Evolutionary conservation across 2,888 invertebrate species (phyloP), one percentile per base, ranked within the genome.

Genomic region (Eudemis profundana): DNA sequence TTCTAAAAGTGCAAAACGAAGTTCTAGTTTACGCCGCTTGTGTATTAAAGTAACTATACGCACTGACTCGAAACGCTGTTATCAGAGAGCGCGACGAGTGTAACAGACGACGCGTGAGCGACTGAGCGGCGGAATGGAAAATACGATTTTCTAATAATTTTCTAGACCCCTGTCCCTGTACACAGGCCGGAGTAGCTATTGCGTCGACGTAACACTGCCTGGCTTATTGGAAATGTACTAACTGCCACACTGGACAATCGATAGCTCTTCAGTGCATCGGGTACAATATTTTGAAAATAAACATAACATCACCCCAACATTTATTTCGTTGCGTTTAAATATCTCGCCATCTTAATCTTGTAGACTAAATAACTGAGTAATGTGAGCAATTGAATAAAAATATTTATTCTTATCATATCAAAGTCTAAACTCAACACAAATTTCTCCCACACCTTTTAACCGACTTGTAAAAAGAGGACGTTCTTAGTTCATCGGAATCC

Each of bases 121-220:
- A 46, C 23, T 46, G 23, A 46, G 8, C 46, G 33, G 8, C 5
- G 33, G 33, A 33, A 8, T 46, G 19, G 17, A 17, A 44, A 44
- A 10, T 44, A 15, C 19, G 15, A 19, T 19, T n/a, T 46, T 46
- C 23, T 23, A 46, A 46, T 21, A 10, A 23, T 46, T 46, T 46
- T 46, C 46, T 12, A 23, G 42, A 42, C 4, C 46, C 23, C n/a
- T n/a, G n/a, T n/a, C 46, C 23, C 12, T 46, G 8, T 33, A 33
- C 33, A 5, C 33, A 10, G 46, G 46, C 21, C 10, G 46, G 19
- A 46, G 19, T 19, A 44, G 15, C 40, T 19, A 42, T 23, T 5
- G n/a, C 46, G 21, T 21, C n/a, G n/a, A 23, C n/a, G 17, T 44
- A 44, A 15, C 44, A 15, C 17, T 19, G 0, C 10, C 15, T 17